A percentile compares a stretch with the other conserved stretches of the same genome.
Evolutionary conservation across 2,888 invertebrate genomes (phyloP).

Genomic region (Odiellus spinosus): DNA sequence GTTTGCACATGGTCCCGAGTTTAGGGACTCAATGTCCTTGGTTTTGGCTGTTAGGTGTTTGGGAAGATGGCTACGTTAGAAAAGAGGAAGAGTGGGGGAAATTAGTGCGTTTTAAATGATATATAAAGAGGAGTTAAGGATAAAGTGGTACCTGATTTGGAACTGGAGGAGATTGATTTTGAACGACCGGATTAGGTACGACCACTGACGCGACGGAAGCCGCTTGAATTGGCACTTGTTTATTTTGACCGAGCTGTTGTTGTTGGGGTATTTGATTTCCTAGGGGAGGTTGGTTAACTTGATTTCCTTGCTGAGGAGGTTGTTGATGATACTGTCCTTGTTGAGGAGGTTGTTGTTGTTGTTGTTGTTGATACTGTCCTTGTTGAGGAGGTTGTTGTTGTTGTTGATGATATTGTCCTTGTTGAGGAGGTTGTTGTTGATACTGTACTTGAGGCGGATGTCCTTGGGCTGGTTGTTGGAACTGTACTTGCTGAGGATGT

Average conservation of each 20-base stretch:
- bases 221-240: not conserved
- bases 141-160: too few relatives aligned
- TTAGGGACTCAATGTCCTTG: too few relatives aligned
- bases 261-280: constrained; percentile 2
- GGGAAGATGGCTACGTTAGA: too few relatives aligned
- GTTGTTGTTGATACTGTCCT: constrained; percentile 24
- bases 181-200: too few relatives aligned
- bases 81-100: too few relatives aligned
- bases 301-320: constrained; percentile 1
- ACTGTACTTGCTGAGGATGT: constrained; percentile 23
- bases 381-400: constrained; percentile 25
- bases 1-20: too few relatives aligned
- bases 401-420: constrained; percentile 21
- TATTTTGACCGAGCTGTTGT: constrained; percentile 2
- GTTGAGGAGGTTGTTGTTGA: constrained; percentile 20
- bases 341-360: constrained; percentile 22
- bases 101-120: too few relatives aligned
- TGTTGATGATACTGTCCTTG: constrained; percentile 11
- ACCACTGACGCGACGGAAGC: too few relatives aligned
- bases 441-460: constrained; percentile 13
- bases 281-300: constrained; percentile 1
- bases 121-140: too few relatives aligned
- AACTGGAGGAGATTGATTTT: too few relatives aligned
- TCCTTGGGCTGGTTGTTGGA: constrained; percentile 13
- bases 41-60: too few relatives aligned